Percentiles rank a stretch among this genome's conserved stretches.
These are phyloP conservation scores for Achroia grisella DNA, from an alignment of 1,140 invertebrate species.

Conservation along the genomic window DNA sequence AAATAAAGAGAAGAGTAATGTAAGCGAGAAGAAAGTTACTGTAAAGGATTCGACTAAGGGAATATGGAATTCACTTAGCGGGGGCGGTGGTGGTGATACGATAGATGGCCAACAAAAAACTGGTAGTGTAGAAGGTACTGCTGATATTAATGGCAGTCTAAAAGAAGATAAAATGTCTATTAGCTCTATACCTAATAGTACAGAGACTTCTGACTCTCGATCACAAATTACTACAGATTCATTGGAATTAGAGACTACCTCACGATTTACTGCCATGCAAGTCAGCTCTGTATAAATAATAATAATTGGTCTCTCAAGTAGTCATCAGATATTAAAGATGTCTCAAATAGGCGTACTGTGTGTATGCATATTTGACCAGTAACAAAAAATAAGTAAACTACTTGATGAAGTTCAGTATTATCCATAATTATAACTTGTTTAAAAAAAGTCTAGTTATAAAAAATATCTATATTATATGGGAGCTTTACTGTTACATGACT, in stretches of 20 bases:
- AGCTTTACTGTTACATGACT: too few species aligned
- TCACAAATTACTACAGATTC: conserved; percentile 66
- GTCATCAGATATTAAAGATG: too few species aligned
- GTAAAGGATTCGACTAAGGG: conserved; percentile 62
- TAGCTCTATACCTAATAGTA: conserved; percentile 57
- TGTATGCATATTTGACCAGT: too few species aligned
- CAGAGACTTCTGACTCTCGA: conserved; percentile 59
- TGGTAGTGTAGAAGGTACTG: conserved; percentile 24
- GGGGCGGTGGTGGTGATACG: conserved; percentile 53
- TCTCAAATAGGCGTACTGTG: too few species aligned
- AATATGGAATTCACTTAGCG: conserved; percentile 55
- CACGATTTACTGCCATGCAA: conserved; percentile 67
- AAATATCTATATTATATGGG: too few species aligned
- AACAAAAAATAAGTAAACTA: too few species aligned
- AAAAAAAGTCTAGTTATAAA: too few species aligned
- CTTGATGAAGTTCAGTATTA: too few species aligned
- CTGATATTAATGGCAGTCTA: conserved; percentile 51
- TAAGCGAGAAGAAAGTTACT: conserved; percentile 56
- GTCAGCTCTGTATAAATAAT: conserved; percentile 62
- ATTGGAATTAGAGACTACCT: conserved; percentile 51
- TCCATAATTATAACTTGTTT: too few species aligned
- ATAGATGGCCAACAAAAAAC: conserved; percentile 58
- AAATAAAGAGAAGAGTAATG: conserved; percentile 46
- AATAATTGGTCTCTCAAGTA: too few species aligned
- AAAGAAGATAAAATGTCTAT: conserved; percentile 67